Evolutionary conservation across 2,888 invertebrate genomes (phyloP).

Genomic region (Dasysyrphus albostriatus): DNA sequence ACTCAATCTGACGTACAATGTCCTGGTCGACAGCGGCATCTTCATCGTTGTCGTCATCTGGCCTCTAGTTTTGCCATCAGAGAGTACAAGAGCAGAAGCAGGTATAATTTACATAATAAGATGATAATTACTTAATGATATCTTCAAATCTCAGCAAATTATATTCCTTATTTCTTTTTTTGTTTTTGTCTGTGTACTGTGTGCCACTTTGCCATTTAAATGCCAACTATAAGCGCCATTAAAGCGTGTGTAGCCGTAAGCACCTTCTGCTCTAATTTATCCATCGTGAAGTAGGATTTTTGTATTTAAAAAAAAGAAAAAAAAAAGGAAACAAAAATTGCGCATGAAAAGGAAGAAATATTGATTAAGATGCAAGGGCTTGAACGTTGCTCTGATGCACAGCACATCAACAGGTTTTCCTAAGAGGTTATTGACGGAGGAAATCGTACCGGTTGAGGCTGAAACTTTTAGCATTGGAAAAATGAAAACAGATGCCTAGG

Average conservation of each 20-base stretch:
- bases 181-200: neutral
- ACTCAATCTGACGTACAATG: constrained; percentile 3
- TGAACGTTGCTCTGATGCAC: constrained; percentile 24
- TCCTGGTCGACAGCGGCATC: neutral
- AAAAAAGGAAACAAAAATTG: constrained; percentile 27
- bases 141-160: constrained; percentile 69
- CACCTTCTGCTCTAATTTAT: constrained; percentile 65
- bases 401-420: constrained; percentile 59
- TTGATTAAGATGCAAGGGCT: constrained; percentile 67
- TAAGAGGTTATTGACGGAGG: constrained; percentile 71
- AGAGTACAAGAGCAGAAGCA: constrained; percentile 22
- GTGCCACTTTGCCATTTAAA: constrained; percentile 45
- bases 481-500: constrained; percentile 9
- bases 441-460: constrained; percentile 65
- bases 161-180: constrained; percentile 30
- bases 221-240: constrained; percentile 45
- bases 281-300: constrained; percentile 52
- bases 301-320: neutral
- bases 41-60: neutral
- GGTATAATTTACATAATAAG: constrained; percentile 67
- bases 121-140: constrained; percentile 75
- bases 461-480: neutral
- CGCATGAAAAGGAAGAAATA: constrained; percentile 38
- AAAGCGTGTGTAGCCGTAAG: constrained; percentile 55
- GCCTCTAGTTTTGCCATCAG: no score